A percentile compares a stretch with the other conserved stretches of the same genome.
Conservation (phyloP, 2,113 vertebrate genomes). For the Trichomycterus rosablanca region DNA sequence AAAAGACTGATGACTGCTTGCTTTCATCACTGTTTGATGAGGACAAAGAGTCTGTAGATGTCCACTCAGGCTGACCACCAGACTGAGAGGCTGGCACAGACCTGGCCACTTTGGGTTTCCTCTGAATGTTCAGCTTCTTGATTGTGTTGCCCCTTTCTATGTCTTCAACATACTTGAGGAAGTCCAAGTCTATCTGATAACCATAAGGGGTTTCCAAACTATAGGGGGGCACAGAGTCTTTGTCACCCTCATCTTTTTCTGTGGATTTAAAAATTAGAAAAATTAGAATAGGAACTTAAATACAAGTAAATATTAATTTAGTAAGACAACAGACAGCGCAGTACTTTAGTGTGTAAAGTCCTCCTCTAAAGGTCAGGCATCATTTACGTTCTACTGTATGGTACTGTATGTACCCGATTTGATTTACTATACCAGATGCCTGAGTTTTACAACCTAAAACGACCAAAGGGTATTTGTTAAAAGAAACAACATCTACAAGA, state of each 20-base stretch:
- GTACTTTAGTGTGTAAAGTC: too few relatives aligned
- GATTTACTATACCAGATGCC: too few relatives aligned
- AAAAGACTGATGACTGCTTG: slow-evolving; percentile 73
- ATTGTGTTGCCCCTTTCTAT: slow-evolving; percentile 95
- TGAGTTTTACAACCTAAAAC: too few relatives aligned
- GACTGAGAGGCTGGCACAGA: slow-evolving; percentile 54
- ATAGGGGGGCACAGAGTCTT: slow-evolving; percentile 76
- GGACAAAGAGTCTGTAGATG: slow-evolving; percentile 88
- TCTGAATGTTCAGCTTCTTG: slow-evolving; percentile 86
- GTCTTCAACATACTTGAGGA: slow-evolving; percentile 96
- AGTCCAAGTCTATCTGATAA: slow-evolving; percentile 94
- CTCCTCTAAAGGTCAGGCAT: too few relatives aligned
- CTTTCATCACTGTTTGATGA: slow-evolving; percentile 89
- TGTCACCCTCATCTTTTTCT: slow-evolving; percentile 80
- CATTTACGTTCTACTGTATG: too few relatives aligned
- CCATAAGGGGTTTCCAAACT: slow-evolving; percentile 97
- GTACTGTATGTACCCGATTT: too few relatives aligned
- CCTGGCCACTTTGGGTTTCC: slow-evolving; percentile 73
- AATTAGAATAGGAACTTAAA: background rate
- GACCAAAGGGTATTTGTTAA: too few relatives aligned
- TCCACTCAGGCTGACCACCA: slow-evolving; percentile 75
- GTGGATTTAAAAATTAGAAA: slow-evolving; percentile 19
- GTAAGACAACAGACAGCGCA: too few relatives aligned
- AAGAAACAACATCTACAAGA: too few relatives aligned
- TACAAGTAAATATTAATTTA: background rate